Evolutionary conservation across 2,888 invertebrate species (phyloP), one percentile per base, ranked within the genome.

Genomic region (Megastigmus dorsalis): DNA sequence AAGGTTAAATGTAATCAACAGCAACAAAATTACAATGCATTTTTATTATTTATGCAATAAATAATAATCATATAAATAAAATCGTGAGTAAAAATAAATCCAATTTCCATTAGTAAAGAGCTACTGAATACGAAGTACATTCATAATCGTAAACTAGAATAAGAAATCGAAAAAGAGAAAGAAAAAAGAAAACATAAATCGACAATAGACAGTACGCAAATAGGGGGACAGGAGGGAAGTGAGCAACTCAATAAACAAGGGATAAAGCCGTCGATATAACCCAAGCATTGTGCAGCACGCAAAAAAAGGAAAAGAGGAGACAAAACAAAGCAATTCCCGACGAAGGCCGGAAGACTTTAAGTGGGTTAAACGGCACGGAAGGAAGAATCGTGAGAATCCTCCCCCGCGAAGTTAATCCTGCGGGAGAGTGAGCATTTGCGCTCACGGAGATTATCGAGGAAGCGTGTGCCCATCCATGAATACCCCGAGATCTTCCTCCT

Each of bases 391-490:
- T 65, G 60, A 33, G 69, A 74, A 78, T 79, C 77, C 79, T 77
- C 78, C 79, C 78, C 78, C 65, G 77, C 73, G 76, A 76, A 79
- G 80, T 76, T 79, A 80, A 82, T 81, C 81, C 82, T 81, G 79
- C 76, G 80, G 80, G 83, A 71, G 54, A n/a, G 72, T 72, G 81
- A 81, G 80, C 80, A 80, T 82, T 83, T 83, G 82, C 81, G 78
- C 69, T 45, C 80, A 80, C 82, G 80, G 82, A 83, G 83, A 84
- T 84, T 84, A 84, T 84, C 84, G 82, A 79, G 81, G 80, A 82
- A 82, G 81, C 80, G 80, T 10, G 80, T 80, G 66, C 52, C 66
- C 80, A 78, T 79, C 81, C 80, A 82, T 81, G 84, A 84, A 84
- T 82, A 82, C 81, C n/a, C n/a, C 10, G 81, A 80, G 81, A 79